Conservation (phyloP, 2,797 vertebrate genomes). For the Lepilemur ruficaudatus region DNA sequence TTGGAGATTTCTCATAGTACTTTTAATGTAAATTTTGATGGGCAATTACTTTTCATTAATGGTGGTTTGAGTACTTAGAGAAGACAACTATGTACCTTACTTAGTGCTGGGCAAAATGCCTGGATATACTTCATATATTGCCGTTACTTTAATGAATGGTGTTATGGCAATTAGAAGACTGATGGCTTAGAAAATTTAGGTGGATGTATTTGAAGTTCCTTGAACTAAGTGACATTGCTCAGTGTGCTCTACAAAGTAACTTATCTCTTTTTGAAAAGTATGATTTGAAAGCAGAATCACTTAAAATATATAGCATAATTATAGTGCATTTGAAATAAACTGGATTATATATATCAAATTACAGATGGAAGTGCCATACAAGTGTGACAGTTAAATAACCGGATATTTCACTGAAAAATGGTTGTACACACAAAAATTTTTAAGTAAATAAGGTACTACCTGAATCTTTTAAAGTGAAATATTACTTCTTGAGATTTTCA, state of each 20-base stretch:
- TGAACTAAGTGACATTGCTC: constrained; percentile 72
- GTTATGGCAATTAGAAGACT: constrained; percentile 84
- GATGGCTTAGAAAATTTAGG: constrained; percentile 86
- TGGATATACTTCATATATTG: constrained; percentile 85
- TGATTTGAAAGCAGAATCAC: neutral
- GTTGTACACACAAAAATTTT: neutral
- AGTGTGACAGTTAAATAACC: neutral
- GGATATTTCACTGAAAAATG: constrained; percentile 21
- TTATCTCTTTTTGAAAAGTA: neutral
- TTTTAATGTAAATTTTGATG: constrained; percentile 84
- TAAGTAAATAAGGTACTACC: neutral
- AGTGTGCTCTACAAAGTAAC: neutral
- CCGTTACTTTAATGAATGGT: constrained; percentile 85
- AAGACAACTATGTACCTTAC: constrained; percentile 87
- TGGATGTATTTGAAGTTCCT: constrained; percentile 74
- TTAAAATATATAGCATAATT: neutral
- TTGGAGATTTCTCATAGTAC: constrained; percentile 80
- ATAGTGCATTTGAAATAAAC: neutral
- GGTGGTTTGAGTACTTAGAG: constrained; percentile 83
- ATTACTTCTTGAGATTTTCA: neutral
- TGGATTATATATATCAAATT: neutral
- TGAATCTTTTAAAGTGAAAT: neutral
- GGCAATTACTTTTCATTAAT: constrained; percentile 89
- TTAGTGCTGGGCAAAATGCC: constrained; percentile 85
- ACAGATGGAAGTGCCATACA: neutral